Base-by-base conservation (phyloP, 1,140 invertebrate genomes). In the Lepeophtheirus salmonis region DNA sequence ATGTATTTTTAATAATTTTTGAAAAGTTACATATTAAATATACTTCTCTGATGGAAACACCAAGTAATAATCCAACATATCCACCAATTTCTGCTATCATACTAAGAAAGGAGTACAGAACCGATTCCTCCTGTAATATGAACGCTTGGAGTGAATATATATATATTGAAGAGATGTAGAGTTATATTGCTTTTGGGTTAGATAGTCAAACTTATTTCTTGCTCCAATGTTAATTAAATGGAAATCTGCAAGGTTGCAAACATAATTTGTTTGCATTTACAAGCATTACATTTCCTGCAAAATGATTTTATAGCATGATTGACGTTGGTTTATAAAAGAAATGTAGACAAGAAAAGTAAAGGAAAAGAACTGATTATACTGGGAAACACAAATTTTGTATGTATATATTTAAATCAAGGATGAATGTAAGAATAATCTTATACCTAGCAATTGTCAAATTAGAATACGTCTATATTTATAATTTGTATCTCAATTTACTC, bases 31-130 rank as follows among this genome's bases (percentile, higher is more conserved):
- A n/a, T n/a, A n/a, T n/a, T n/a, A n/a, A n/a, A n/a, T 41, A 41
- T 6, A 41, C n/a, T 41, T 41, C 30, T 41, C 30, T 6, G 30
- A 41, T 10, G 30, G 52, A 54, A 2, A 54, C 52, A 1, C 52
- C 52, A 14, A 54, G 16, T n/a, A 54, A 23, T 3, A 54, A 24
- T 2, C 52, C 52, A n/a, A 54, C 52, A 54, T 54, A 54, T 21
- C 52, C 52, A 2, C 52, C 52, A 23, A 54, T 54, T 20, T 54
- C 52, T 12, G 52, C 52, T n/a, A 54, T 24, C 52, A 54, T 54
- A 2, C 18, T 21, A 14, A 54, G 23, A 23, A 54, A 21, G 13
- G 52, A 54, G 16, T 54, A 54, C 2, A 54, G 52, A 24, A 20
- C 14, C 14, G 20, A 54, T 54, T 50, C 52, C 52, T 41, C 30